Conservation (phyloP, 2,113 vertebrate species). For the Serilophus lunatus region DNA sequence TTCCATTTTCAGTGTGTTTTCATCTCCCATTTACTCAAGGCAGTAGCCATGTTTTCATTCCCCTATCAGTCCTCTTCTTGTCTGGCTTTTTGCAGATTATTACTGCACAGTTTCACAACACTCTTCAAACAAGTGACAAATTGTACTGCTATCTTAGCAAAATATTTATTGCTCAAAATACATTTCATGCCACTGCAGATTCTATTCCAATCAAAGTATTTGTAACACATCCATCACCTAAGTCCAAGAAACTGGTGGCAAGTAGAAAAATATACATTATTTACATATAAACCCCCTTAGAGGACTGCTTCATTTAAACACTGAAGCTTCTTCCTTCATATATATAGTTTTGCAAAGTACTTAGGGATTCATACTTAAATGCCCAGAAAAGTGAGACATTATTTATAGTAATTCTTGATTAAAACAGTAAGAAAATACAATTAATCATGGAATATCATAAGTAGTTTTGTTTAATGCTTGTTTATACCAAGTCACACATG, state of each 20-base stretch:
- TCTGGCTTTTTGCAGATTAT: neutral
- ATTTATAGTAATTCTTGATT: neutral
- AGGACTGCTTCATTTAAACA: neutral
- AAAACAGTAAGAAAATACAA: neutral
- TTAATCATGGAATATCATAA: neutral
- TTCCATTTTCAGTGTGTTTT: neutral
- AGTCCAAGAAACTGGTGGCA: neutral
- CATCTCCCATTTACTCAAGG: neutral
- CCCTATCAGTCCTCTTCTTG: neutral
- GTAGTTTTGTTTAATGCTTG: neutral
- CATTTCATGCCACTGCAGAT: neutral
- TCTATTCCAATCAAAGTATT: constrained; percentile 6
- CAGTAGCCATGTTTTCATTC: neutral
- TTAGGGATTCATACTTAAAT: neutral
- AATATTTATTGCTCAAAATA: constrained; percentile 13
- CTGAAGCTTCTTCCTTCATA: neutral
- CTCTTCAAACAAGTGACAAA: neutral
- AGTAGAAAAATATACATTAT: neutral
- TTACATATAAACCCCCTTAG: neutral
- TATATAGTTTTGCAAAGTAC: neutral
- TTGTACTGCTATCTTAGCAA: neutral
- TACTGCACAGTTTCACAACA: neutral
- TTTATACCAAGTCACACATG: neutral
- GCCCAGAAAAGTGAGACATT: neutral
- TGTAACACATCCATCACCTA: neutral